Percentiles rank a stretch among this genome's conserved stretches.
These are phyloP conservation scores for Axea sp. DNA, from an alignment of 2,888 invertebrate species.

Conservation along the genomic window DNA sequence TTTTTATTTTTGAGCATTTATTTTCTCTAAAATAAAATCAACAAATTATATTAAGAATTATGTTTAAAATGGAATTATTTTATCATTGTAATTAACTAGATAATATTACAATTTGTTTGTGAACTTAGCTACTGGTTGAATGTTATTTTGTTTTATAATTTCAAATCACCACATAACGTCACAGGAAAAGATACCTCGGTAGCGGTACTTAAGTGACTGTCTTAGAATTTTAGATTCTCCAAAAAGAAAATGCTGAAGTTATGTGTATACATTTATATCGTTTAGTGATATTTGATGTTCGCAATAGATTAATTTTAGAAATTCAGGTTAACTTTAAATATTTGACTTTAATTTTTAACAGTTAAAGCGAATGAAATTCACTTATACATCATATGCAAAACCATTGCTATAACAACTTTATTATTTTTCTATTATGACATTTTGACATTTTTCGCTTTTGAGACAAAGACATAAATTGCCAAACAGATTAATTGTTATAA, in stretches of 20 bases:
- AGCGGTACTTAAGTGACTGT: background rate
- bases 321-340: background rate
- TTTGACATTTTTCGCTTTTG: background rate
- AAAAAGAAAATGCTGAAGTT: background rate
- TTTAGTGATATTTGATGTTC: constrained; percentile 9
- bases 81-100: background rate
- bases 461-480: background rate
- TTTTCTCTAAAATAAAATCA: no score
- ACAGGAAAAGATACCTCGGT: background rate
- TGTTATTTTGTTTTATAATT: background rate
- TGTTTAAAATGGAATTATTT: no score
- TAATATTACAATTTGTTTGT: background rate
- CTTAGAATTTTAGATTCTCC: background rate
- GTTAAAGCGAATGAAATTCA: background rate
- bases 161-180: background rate
- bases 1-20: no score
- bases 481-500: background rate
- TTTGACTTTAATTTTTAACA: constrained; percentile 1
- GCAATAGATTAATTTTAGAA: constrained; percentile 19
- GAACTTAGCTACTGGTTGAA: no score
- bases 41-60: no score
- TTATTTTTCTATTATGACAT: background rate
- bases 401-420: background rate
- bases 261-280: background rate
- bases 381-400: background rate